A percentile compares a stretch with the other conserved stretches of the same genome.
These are phyloP conservation scores for Brachionus rotundiformis DNA, from an alignment of 1,140 invertebrate species.

Conservation along the genomic window DNA sequence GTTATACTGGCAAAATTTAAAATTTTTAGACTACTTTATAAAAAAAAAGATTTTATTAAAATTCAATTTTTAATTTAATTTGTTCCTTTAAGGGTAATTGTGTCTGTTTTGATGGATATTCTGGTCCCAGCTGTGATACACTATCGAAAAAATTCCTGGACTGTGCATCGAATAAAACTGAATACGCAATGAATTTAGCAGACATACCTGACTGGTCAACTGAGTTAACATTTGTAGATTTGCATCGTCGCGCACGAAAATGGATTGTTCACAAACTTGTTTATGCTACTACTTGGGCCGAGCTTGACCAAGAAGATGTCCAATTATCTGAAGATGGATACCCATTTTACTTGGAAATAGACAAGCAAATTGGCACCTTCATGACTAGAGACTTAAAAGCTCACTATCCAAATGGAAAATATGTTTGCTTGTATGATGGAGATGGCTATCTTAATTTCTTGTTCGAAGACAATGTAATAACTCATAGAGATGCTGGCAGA, in stretches of 20 bases:
- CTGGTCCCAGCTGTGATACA: background rate
- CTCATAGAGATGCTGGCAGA: slow-evolving; percentile 55
- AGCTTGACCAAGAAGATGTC: slow-evolving; percentile 55
- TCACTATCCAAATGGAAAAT: slow-evolving; percentile 55
- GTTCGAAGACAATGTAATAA: slow-evolving; percentile 51
- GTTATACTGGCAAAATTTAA: too few species aligned
- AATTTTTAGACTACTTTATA: too few species aligned
- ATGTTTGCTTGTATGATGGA: slow-evolving; percentile 56
- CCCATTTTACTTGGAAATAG: slow-evolving; percentile 55
- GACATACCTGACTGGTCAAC: slow-evolving; percentile 56
- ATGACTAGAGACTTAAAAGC: slow-evolving; percentile 52
- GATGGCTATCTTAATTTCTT: slow-evolving; percentile 55
- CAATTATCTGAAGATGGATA: slow-evolving; percentile 55
- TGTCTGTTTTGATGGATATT: slow-evolving; percentile 27
- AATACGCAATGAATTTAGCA: slow-evolving; percentile 55
- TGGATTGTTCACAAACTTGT: slow-evolving; percentile 55
- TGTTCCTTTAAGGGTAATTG: slow-evolving; percentile 9
- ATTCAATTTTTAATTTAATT: background rate
- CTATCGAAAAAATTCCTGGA: slow-evolving; percentile 2
- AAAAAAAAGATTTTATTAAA: too few species aligned
- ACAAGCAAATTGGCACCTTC: slow-evolving; percentile 54
- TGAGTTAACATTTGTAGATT: slow-evolving; percentile 56
- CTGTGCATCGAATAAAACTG: slow-evolving; percentile 4
- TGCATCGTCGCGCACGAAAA: slow-evolving; percentile 54
- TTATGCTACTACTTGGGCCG: slow-evolving; percentile 54